Evolutionary conservation across 2,888 invertebrate genomes (phyloP).

Genomic region (Incurvaria masculella): DNA sequence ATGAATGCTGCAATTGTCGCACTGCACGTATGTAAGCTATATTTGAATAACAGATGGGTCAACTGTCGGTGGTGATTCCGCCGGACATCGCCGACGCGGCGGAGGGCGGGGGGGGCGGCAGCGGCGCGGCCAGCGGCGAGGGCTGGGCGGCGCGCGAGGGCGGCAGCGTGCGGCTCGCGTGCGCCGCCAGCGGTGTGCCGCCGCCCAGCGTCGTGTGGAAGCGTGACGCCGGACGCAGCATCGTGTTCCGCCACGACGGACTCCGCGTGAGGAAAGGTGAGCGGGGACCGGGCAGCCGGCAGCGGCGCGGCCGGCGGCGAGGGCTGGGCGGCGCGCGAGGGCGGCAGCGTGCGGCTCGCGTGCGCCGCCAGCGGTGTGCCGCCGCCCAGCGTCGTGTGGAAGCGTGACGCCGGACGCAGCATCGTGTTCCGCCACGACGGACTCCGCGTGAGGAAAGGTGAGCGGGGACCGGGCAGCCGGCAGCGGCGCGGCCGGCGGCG

Average conservation of each 20-base stretch:
- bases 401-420: slow-evolving; percentile 51
- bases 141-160: slow-evolving; percentile 77
- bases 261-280: slow-evolving; percentile 70
- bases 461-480: too few relatives aligned
- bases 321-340: slow-evolving; percentile 74
- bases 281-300: background rate
- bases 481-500: slow-evolving; percentile 73
- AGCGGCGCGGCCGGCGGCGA: slow-evolving; percentile 37
- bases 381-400: slow-evolving; percentile 75
- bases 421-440: slow-evolving; percentile 74
- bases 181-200: slow-evolving; percentile 79
- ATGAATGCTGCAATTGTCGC: too few relatives aligned
- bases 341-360: slow-evolving; percentile 70
- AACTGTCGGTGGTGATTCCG: slow-evolving; percentile 82
- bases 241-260: slow-evolving; percentile 70
- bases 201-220: slow-evolving; percentile 78
- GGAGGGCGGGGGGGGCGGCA: slow-evolving; percentile 69
- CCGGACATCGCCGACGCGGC: slow-evolving; percentile 83
- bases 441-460: slow-evolving; percentile 70
- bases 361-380: slow-evolving; percentile 83
- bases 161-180: slow-evolving; percentile 71
- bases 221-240: slow-evolving; percentile 73
- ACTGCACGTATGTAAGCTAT: too few relatives aligned
- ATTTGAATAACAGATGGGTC: slow-evolving; percentile 86
- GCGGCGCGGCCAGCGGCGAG: slow-evolving; percentile 75